Evolutionary conservation across 2,888 invertebrate genomes (phyloP).

Genomic region (Hemicrepidius hirtus): DNA sequence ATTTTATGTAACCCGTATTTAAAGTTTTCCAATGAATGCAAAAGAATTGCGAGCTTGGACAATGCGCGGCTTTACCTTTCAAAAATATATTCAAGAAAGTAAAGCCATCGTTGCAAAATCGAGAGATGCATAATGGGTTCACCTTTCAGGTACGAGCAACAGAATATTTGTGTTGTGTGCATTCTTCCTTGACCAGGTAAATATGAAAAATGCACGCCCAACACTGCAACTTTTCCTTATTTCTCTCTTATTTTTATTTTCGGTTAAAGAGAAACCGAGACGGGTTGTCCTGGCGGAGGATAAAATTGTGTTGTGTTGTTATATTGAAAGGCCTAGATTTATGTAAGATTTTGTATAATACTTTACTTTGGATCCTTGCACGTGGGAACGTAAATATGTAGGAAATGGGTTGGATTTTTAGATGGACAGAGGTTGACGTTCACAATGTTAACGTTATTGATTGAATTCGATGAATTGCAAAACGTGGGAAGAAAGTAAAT

Average conservation of each 20-base stretch:
- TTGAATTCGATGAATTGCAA: slow-evolving; percentile 54
- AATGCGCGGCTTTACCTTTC: slow-evolving; percentile 50
- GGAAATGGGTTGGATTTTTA: slow-evolving; percentile 58
- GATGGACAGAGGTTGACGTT: slow-evolving; percentile 55
- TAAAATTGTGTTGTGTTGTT: slow-evolving; percentile 42
- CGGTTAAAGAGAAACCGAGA: slow-evolving; percentile 8
- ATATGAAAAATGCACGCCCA: slow-evolving; percentile 39
- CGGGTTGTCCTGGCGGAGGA: not conserved
- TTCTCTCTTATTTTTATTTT: not conserved
- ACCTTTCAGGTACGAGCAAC: slow-evolving; percentile 56
- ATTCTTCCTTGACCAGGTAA: slow-evolving; percentile 58
- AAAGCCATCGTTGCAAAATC: slow-evolving; percentile 50
- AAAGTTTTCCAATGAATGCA: slow-evolving; percentile 49
- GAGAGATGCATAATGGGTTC: slow-evolving; percentile 53
- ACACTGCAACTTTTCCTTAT: not conserved
- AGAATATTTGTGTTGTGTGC: slow-evolving; percentile 55
- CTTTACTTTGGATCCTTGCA: slow-evolving; percentile 55
- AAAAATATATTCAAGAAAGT: slow-evolving; percentile 50
- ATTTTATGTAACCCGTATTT: slow-evolving; percentile 57
- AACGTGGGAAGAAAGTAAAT: slow-evolving; percentile 53
- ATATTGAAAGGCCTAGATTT: slow-evolving; percentile 57
- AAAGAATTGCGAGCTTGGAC: slow-evolving; percentile 49
- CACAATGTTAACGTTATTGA: slow-evolving; percentile 53
- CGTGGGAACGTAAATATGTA: slow-evolving; percentile 60
- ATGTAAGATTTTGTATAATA: slow-evolving; percentile 60